Evolutionary conservation across 1,140 invertebrate species (phyloP), one percentile per base, ranked within the genome.

Genomic region (Drosophila tani): DNA sequence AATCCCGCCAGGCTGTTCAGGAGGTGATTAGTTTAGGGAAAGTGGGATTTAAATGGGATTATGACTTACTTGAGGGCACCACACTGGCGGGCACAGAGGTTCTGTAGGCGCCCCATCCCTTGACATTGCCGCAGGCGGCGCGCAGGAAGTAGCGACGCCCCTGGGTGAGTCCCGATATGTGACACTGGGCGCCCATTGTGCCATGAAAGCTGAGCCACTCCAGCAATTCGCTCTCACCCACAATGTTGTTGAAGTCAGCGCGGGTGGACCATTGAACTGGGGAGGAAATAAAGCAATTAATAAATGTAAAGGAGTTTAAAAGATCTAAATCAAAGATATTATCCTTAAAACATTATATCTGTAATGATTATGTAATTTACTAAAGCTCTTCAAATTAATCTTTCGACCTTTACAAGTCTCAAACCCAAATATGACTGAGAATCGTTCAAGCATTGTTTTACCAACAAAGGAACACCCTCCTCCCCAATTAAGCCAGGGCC

Each of bases 141-240:
- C 98, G 94, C 84, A 99, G 97, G 93, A 96, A 98, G 93, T 99
- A 99, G 62, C 95, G 95, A 29, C 96, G 94, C 7, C 97, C 97
- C 69, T 97, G 96, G 3, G 95, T 95, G 40, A 99, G 93, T 41
- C 97, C 96, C 2, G 95, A 93, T 45, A 97, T 95, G 73, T 95
- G 94, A 40, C 95, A 94, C 58, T 94, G 94, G 2, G 96, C 95
- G 21, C 94, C 93, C 68, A 96, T 82, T 6, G 93, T 93, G 32
- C 93, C 94, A 85, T 94, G 95, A 82, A 94, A 94, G 71, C 91
- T 94, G 53, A 95, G 96, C 51, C 93, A 90, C 4, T 94, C 96
- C 91, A 97, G 86, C 51, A 98, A 95, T 84, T 98, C 97, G 2
- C 95, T 94, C 71, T 96, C 95, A 0, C 97, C 97, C 55, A 95